Percentiles rank a stretch among this genome's conserved stretches.
phyloP scores from a whole-genome alignment of 2,888 invertebrate species.

The Andrena fulva region DNA sequence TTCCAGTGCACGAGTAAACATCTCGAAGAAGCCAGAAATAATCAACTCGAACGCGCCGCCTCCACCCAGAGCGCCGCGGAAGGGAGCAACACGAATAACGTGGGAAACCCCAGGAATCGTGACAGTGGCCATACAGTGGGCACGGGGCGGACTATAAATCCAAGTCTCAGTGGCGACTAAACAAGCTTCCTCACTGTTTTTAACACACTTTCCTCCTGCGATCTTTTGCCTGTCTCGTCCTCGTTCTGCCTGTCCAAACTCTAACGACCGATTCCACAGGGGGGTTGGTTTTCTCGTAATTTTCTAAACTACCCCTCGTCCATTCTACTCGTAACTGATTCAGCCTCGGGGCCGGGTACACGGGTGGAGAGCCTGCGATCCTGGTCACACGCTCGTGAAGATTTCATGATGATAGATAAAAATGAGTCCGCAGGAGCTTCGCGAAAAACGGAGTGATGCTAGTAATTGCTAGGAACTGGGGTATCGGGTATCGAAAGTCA shows the following conservation, averaged over 20 bases:
- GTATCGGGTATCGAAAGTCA: too few relatives aligned
- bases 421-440: too few relatives aligned
- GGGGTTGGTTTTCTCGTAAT: conserved; percentile 24
- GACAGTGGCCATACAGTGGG: conserved; percentile 18
- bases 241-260: conserved; percentile 1
- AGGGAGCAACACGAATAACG: background rate
- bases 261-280: conserved; percentile 35
- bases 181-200: conserved; percentile 69
- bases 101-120: conserved; percentile 6
- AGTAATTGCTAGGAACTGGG: too few relatives aligned
- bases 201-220: conserved; percentile 30
- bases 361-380: conserved; percentile 25
- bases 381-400: too few relatives aligned
- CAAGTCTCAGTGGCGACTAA: conserved; percentile 42
- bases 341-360: conserved; percentile 8
- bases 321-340: conserved; percentile 45
- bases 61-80: conserved; percentile 2
- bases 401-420: too few relatives aligned
- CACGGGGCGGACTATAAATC: conserved; percentile 57
- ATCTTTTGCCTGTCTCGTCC: conserved; percentile 18
- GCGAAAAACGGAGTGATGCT: too few relatives aligned
- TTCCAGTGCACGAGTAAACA: background rate
- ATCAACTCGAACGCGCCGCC: background rate
- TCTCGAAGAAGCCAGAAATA: background rate
- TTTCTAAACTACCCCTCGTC: conserved; percentile 37